Percentiles rank a stretch among this genome's conserved stretches.
phyloP scores from a whole-genome alignment of 2,888 invertebrate species.

The Cephus pulcher region DNA sequence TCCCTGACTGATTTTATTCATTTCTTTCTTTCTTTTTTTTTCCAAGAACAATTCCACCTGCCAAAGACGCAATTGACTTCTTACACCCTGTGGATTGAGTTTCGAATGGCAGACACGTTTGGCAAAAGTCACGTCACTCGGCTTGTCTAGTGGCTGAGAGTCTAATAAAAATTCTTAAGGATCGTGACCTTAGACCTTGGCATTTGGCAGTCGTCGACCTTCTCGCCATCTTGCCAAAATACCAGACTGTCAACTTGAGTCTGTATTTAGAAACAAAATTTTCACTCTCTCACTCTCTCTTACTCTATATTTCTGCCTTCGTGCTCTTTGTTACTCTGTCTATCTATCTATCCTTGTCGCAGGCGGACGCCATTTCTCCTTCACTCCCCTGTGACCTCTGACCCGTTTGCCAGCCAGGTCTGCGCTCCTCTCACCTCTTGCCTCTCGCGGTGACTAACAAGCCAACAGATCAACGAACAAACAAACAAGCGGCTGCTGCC shows the following conservation, averaged over 20 bases:
- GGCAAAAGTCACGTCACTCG: background rate
- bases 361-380: background rate
- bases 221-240: background rate
- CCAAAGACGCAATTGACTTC: background rate
- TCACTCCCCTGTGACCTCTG: background rate
- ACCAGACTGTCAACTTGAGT: background rate
- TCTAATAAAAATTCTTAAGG: background rate
- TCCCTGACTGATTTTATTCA: background rate
- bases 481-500: background rate
- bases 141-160: background rate
- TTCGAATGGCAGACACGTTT: background rate
- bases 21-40: background rate
- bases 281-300: slow-evolving; percentile 8
- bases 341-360: background rate
- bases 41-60: background rate
- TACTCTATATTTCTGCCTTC: slow-evolving; percentile 36
- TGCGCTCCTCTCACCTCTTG: background rate
- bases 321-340: background rate
- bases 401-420: background rate
- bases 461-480: background rate
- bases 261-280: background rate
- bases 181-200: background rate
- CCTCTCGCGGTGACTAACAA: background rate
- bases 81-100: background rate
- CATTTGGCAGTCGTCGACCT: background rate